Evolutionary conservation across 1,140 invertebrate species (phyloP).

Genomic region (Lepidurus packardi): DNA sequence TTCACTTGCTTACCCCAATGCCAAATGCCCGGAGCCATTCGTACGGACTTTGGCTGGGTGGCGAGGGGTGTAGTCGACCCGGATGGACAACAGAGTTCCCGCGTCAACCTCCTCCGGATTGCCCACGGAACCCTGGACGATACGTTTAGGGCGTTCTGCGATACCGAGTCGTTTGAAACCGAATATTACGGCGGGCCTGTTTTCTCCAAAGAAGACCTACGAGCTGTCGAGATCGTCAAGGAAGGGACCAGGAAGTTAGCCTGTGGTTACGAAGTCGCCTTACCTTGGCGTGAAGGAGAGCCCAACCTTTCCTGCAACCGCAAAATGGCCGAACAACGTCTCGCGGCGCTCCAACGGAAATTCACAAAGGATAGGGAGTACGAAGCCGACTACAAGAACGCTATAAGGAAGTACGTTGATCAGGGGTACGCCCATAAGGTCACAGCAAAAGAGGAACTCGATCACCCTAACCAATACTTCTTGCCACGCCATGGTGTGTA

Average conservation of each 20-base stretch:
- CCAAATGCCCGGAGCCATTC: neutral
- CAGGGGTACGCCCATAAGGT: conserved; percentile 13
- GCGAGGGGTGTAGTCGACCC: neutral
- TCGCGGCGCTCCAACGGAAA: neutral
- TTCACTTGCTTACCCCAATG: neutral
- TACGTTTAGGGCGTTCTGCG: conserved; percentile 12
- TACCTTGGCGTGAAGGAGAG: conserved; percentile 22
- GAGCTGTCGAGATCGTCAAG: conserved; percentile 20
- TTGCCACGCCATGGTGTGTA: conserved; percentile 29
- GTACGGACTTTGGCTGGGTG: neutral
- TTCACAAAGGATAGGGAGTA: neutral
- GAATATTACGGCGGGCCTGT: neutral
- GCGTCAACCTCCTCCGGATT: neutral
- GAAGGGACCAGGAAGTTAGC: conserved; percentile 24
- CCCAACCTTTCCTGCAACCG: conserved; percentile 23
- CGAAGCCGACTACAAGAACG: neutral
- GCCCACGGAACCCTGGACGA: neutral
- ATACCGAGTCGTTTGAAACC: conserved; percentile 28
- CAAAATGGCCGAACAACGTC: neutral
- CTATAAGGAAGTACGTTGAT: conserved; percentile 13
- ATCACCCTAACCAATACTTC: conserved; percentile 17
- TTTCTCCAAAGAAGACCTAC: neutral
- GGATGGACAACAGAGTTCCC: neutral
- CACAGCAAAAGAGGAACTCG: neutral
- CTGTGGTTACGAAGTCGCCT: conserved; percentile 25